phyloP scores from a whole-genome alignment of 2,113 vertebrate species.

The Cercopithecus mona region DNA sequence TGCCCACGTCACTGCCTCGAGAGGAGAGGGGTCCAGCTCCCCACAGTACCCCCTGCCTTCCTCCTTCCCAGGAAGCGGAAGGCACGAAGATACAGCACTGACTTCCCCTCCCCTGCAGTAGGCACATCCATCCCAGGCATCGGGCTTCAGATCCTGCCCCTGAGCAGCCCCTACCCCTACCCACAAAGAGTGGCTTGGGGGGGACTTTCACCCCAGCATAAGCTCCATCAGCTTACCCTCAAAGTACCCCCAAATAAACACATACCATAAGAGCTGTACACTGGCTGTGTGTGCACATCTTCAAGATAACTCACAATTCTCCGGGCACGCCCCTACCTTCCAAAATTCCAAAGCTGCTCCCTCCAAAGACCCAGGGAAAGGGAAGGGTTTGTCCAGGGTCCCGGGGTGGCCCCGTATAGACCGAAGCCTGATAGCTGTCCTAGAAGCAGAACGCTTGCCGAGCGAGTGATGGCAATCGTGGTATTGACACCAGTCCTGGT shows the following conservation, averaged over 20 bases:
- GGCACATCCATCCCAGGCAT: background rate
- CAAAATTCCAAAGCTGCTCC: background rate
- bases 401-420: background rate
- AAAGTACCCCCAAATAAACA: background rate
- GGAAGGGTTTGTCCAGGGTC: background rate
- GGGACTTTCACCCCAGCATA: background rate
- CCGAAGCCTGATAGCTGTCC: accelerated
- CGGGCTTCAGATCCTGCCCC: background rate
- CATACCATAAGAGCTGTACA: background rate
- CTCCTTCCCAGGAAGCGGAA: background rate
- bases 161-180: background rate
- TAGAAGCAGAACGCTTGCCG: background rate
- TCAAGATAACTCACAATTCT: background rate
- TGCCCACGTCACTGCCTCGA: slow-evolving; percentile 68
- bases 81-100: background rate
- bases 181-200: background rate
- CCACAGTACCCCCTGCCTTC: background rate
- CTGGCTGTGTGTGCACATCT: background rate
- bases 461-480: accelerated
- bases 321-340: background rate
- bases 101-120: background rate
- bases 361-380: background rate
- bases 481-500: accelerated
- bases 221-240: background rate
- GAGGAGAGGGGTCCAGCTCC: slow-evolving; percentile 59